These are phyloP conservation scores for Pseudomyrmex concolor DNA, from an alignment of 1,140 invertebrate genomes.

Conservation along the genomic window DNA sequence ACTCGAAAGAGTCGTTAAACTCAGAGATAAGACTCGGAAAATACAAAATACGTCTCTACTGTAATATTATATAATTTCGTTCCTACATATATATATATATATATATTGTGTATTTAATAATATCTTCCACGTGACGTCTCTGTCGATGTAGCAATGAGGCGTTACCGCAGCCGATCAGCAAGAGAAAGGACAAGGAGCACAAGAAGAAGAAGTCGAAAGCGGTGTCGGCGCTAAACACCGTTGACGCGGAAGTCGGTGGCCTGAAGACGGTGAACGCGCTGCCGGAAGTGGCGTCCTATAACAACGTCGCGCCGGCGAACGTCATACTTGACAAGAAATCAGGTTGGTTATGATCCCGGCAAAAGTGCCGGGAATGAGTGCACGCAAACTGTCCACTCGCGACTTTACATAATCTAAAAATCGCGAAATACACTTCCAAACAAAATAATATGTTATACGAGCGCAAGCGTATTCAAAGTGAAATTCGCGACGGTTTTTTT, in stretches of 20 bases:
- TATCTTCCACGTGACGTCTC: constrained; percentile 33
- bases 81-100: too few species aligned
- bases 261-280: constrained; percentile 63
- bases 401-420: background rate
- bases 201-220: constrained; percentile 85
- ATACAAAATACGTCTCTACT: too few species aligned
- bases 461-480: too few species aligned
- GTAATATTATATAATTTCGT: too few species aligned
- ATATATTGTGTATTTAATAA: constrained; percentile 1
- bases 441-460: too few species aligned
- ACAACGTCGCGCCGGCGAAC: constrained; percentile 60
- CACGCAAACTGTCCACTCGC: constrained; percentile 12
- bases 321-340: constrained; percentile 70
- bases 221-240: constrained; percentile 55
- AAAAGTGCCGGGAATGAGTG: constrained; percentile 39
- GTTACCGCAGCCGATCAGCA: constrained; percentile 81
- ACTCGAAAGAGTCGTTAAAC: too few species aligned
- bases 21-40: too few species aligned
- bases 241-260: constrained; percentile 59
- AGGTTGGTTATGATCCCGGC: constrained; percentile 75
- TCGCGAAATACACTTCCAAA: too few species aligned
- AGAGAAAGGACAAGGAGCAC: constrained; percentile 84
- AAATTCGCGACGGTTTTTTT: too few species aligned
- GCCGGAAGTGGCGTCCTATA: constrained; percentile 66
- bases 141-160: constrained; percentile 79